Evolutionary conservation across 2,797 vertebrate species (phyloP), one percentile per base, ranked within the genome.

Genomic region (Malacoraja senta): DNA sequence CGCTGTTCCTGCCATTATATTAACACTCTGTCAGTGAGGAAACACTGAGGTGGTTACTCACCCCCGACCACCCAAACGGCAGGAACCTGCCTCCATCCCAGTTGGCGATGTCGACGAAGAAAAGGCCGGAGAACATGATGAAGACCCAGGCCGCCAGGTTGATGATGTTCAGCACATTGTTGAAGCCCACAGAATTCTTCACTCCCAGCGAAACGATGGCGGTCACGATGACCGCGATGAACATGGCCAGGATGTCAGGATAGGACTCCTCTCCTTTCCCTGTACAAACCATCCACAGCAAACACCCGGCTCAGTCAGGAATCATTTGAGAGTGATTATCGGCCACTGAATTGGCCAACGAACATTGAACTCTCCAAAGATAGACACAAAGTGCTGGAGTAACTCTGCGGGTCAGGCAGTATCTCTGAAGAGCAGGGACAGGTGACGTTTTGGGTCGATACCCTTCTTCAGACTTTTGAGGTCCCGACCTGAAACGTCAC

Each of bases 51-150:
- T 44, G 94, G 72, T 78, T 79, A 95, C 98, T 98, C 95, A 99
- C 99, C 98, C 99, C 99, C 0, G 99, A 99, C 99, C 99, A 99
- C 95, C 99, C 99, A 0, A 97, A 98, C 0, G 99, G 98, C 94
- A 99, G 96, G 95, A 99, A 99, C 0, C 95, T 96, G 77, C 98
- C 98, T 24, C 97, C 96, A 3, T 96, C 97, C 99, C 99, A 99
- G 96, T 99, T 98, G 93, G 96, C 95, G 83, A 96, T 95, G 1
- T 97, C 98, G 94, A 99, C 93, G 92, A 98, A 99, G 95, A 99
- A 98, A 94, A 98, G 97, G 19, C 98, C 98, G 0, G 98, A 97
- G 0, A 99, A 96, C 96, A 99, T 96, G 94, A 98, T 98, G 96
- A 99, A 99, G 94, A 97, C 94, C 99, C 99, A 99, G 35, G 98